phyloP scores from a whole-genome alignment of 1,140 invertebrate genomes.

The Drosophila repletoides region DNA sequence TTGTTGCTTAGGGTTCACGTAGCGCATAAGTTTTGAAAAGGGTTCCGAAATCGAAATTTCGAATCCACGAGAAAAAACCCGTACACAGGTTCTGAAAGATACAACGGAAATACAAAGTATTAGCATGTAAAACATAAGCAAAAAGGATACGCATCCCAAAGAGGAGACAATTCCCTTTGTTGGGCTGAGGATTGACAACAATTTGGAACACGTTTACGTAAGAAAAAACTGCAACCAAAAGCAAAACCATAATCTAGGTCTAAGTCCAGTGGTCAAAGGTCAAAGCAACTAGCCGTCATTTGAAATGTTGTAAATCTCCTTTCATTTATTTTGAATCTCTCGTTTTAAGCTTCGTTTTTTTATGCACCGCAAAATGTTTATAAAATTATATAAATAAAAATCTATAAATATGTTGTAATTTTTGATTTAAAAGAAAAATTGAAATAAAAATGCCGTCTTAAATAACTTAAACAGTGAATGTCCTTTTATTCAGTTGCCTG shows the following conservation, averaged over 20 bases:
- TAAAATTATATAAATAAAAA: conserved; percentile 34
- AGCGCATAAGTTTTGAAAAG: conserved; percentile 47
- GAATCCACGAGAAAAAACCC: not conserved
- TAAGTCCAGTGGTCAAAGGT: conserved; percentile 11
- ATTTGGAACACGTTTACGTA: conserved; percentile 17
- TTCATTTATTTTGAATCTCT: conserved; percentile 28
- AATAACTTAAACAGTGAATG: conserved; percentile 16
- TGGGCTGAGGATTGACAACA: conserved; percentile 8
- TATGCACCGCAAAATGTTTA: conserved; percentile 63
- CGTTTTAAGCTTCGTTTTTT: conserved; percentile 53
- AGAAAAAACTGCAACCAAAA: conserved; percentile 2
- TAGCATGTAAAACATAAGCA: conserved; percentile 60
- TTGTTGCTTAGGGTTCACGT: conserved; percentile 63
- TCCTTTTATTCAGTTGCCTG: not conserved
- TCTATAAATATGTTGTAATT: conserved; percentile 28
- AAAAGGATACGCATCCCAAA: conserved; percentile 4
- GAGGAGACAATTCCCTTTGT: conserved; percentile 8
- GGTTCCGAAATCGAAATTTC: no score
- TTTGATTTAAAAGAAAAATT: conserved; percentile 49
- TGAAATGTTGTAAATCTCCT: conserved; percentile 31
- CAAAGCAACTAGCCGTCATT: not conserved
- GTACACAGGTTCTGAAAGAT: conserved; percentile 20
- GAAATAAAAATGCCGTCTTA: conserved; percentile 73
- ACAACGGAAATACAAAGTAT: conserved; percentile 78
- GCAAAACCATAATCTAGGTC: conserved; percentile 34